A percentile compares a stretch with the other conserved stretches of the same genome.
phyloP scores from a whole-genome alignment of 2,113 vertebrate species.

The Melanerpes aurifrons region DNA sequence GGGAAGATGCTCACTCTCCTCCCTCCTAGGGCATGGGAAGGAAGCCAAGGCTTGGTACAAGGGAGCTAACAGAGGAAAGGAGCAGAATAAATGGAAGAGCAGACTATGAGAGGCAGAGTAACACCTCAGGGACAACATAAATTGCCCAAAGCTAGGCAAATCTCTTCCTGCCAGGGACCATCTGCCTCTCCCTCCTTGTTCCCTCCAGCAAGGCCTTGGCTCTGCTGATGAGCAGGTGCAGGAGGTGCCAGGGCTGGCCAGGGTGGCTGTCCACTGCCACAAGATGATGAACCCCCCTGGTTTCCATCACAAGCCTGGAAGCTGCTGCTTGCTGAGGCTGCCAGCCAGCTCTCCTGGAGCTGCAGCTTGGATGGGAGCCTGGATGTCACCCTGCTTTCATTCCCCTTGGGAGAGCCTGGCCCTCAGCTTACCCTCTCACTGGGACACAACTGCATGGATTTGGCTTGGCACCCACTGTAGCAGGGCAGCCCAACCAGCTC shows the following conservation, averaged over 20 bases:
- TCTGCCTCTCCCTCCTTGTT: slow-evolving; percentile 6
- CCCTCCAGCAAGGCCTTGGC: neutral
- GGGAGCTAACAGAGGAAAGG: neutral
- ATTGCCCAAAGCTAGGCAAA: neutral
- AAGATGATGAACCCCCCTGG: neutral
- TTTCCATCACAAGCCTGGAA: neutral
- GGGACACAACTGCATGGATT: neutral
- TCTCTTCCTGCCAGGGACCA: neutral
- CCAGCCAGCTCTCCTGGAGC: neutral
- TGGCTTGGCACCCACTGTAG: neutral
- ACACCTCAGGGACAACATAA: neutral
- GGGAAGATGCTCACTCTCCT: neutral
- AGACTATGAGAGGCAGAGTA: neutral
- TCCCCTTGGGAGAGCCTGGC: neutral
- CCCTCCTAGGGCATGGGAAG: rapidly evolving
- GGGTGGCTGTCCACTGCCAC: neutral
- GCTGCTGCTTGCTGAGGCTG: neutral
- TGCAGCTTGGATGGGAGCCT: neutral
- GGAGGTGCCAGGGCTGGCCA: neutral
- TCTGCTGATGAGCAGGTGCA: neutral
- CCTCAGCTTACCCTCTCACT: neutral
- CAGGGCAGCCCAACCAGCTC: neutral
- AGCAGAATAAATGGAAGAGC: neutral
- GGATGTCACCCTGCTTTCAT: neutral
- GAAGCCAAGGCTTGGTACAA: neutral